These are phyloP conservation scores for Operophtera brumata DNA, from an alignment of 2,888 invertebrate genomes.

Conservation along the genomic window DNA sequence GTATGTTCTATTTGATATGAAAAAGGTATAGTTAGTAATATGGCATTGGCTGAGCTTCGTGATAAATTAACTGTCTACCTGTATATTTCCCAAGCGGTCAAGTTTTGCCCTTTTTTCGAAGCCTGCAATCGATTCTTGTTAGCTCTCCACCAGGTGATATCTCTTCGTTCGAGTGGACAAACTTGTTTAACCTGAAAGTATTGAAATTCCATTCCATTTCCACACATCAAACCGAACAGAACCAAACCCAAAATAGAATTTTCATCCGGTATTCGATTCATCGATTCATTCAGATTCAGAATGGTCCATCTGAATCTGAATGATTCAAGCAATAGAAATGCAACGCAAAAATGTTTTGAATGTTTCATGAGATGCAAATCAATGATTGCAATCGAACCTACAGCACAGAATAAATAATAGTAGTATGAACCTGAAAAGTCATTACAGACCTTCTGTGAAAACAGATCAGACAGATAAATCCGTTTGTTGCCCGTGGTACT, in stretches of 20 bases:
- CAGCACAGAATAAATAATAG: too few relatives aligned
- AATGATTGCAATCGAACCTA: too few relatives aligned
- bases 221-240: too few relatives aligned
- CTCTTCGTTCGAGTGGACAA: slow-evolving; percentile 74
- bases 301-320: neutral
- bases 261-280: neutral
- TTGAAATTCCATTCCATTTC: neutral
- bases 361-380: too few relatives aligned
- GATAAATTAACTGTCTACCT: slow-evolving; percentile 39
- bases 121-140: slow-evolving; percentile 41
- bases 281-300: neutral
- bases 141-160: slow-evolving; percentile 59
- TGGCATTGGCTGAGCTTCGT: neutral
- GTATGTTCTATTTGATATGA: neutral
- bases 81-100: slow-evolving; percentile 48
- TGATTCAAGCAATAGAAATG: neutral
- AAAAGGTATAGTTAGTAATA: neutral
- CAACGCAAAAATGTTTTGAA: neutral
- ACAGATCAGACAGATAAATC: too few relatives aligned
- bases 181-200: slow-evolving; percentile 80
- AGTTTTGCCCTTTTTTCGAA: slow-evolving; percentile 29
- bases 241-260: neutral
- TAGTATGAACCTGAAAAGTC: too few relatives aligned
- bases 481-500: too few relatives aligned
- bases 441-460: too few relatives aligned